phyloP scores from a whole-genome alignment of 2,888 invertebrate species.

The Aradus depressus region DNA sequence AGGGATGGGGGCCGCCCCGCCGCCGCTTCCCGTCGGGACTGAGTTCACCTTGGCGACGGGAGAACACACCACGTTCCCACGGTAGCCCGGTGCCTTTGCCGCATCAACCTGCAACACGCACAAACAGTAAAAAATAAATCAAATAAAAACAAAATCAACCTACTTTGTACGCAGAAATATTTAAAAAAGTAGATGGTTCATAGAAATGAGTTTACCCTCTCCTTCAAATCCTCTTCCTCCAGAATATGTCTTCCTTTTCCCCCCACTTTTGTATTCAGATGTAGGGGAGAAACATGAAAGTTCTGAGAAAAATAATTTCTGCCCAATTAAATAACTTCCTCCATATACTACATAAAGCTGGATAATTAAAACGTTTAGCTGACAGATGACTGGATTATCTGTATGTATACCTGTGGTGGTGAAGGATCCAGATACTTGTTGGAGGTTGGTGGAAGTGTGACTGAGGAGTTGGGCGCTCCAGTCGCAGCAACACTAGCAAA shows the following conservation, averaged over 20 bases:
- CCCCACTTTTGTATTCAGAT: conserved; percentile 2
- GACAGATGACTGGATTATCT: not conserved
- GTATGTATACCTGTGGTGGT: conserved; percentile 39
- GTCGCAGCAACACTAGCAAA: conserved; percentile 56
- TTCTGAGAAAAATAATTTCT: not conserved
- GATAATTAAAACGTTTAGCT: not conserved
- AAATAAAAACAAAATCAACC: not conserved
- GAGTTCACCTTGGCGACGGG: conserved; percentile 45
- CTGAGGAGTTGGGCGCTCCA: conserved; percentile 42
- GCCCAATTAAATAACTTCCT: not conserved
- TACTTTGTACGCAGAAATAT: too few species aligned
- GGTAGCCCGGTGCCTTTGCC: conserved; percentile 83
- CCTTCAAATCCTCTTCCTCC: too few species aligned
- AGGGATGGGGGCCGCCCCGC: conserved; percentile 33
- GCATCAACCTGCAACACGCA: conserved; percentile 78
- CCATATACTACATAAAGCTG: not conserved
- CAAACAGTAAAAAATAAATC: too few species aligned
- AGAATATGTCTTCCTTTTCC: too few species aligned
- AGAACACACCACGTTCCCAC: conserved; percentile 65
- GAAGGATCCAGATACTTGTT: conserved; percentile 45
- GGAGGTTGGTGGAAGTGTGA: conserved; percentile 35
- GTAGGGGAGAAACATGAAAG: not conserved
- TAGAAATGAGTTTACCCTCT: too few species aligned
- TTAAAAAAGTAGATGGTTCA: too few species aligned
- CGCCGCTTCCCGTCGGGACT: too few species aligned